phyloP scores from a whole-genome alignment of 2,888 invertebrate genomes.

The Augiades crinisus region DNA sequence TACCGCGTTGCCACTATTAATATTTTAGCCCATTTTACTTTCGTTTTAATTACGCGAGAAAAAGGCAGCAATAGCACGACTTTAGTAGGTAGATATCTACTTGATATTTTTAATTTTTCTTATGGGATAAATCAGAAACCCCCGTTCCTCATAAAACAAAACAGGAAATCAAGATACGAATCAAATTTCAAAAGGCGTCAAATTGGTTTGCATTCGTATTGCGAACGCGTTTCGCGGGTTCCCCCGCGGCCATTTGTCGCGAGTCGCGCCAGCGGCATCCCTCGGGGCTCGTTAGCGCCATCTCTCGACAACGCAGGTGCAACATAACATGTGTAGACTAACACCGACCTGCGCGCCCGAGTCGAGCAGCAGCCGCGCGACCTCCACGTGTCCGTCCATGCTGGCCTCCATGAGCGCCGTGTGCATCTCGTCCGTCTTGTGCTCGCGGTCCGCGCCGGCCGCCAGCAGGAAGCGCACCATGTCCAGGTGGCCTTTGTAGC shows the following conservation, averaged over 20 bases:
- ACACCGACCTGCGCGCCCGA: conserved; percentile 93
- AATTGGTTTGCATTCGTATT: conserved; percentile 57
- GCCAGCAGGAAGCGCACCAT: conserved; percentile 98
- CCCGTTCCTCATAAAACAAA: conserved; percentile 6
- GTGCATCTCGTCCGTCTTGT: conserved; percentile 99
- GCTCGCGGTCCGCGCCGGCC: conserved; percentile 98
- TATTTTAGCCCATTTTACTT: too few relatives aligned
- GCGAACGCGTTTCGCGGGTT: conserved; percentile 39
- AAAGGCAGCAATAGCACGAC: too few relatives aligned
- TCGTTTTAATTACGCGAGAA: too few relatives aligned
- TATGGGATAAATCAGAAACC: too few relatives aligned
- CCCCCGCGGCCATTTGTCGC: conserved; percentile 71
- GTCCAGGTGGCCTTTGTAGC: conserved; percentile 97
- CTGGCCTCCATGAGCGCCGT: conserved; percentile 99
- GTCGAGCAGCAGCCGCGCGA: conserved; percentile 95
- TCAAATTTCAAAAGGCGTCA: conserved; percentile 63
- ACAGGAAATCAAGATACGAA: conserved; percentile 32
- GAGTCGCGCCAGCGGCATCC: conserved; percentile 45
- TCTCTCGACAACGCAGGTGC: conserved; percentile 55
- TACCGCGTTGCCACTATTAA: too few relatives aligned
- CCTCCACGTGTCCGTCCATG: conserved; percentile 99
- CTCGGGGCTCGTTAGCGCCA: conserved; percentile 61
- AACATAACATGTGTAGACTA: too few relatives aligned
- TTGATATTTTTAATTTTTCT: too few relatives aligned
- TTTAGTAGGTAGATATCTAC: too few relatives aligned